Base-by-base conservation (phyloP, 2,113 vertebrate genomes). In the Mormoops blainvillei region DNA sequence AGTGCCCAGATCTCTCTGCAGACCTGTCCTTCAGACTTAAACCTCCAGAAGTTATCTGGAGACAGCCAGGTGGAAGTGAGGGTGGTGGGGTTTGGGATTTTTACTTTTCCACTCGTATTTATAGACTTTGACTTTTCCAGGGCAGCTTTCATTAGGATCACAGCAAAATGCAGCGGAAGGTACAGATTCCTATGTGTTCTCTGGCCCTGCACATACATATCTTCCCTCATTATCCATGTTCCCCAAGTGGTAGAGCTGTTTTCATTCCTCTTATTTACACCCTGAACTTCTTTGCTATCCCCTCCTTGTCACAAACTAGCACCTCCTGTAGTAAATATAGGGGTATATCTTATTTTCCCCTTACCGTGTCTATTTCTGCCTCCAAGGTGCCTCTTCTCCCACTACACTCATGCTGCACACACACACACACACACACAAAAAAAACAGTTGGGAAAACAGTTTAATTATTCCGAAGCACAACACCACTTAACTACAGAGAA, bases 381-480 rank as follows among this genome's bases (percentile, higher is more conserved):
- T 76, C 70, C 5, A 2, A 68, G 14, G 26, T 31, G 20, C 28
- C 87, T 93, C 87, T 80, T 61, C 9, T 80, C 63, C 86, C 26
- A 92, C 38, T 63, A 54, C 28, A n/a, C n/a, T 88, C 31, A 50
- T 20, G 89, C 61, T 41, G 52, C 83, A 92, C 26, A 85, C 58
- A 92, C n/a, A n/a, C n/a, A n/a, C n/a, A n/a, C n/a, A n/a, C n/a
- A n/a, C n/a, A n/a, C n/a, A n/a, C n/a, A n/a, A n/a, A 22, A 89
- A 88, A 71, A 91, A 8, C 26, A 85, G 38, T 26, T 38, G 43
- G 48, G 24, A 94, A 95, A 95, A 95, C 71, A 88, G 63, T 63
- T 94, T 26, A 88, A 83, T 97, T 78, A 85, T 89, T 85, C 20
- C 68, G 77, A 93, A 91, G 87, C 91, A 74, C 92, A 90, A 31